Percentiles rank a stretch among this genome's conserved stretches.
These are phyloP conservation scores for Solea solea DNA, from an alignment of 2,113 vertebrate species.

Conservation along the genomic window DNA sequence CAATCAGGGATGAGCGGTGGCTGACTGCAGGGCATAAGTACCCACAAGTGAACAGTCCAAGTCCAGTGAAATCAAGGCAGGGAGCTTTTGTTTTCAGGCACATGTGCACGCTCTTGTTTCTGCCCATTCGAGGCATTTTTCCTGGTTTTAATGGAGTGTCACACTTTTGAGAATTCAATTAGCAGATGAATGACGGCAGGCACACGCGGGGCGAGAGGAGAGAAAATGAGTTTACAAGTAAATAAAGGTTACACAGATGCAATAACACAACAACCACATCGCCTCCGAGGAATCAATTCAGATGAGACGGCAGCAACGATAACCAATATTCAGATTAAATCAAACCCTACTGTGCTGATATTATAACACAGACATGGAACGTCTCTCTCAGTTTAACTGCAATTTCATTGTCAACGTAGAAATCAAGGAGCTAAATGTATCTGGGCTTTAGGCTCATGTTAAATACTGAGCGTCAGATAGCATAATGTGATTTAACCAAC, in stretches of 20 bases:
- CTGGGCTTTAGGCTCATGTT: constrained; percentile 13
- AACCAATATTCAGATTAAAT: constrained; percentile 55
- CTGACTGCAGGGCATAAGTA: not conserved
- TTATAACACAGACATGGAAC: constrained; percentile 37
- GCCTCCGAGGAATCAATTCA: constrained; percentile 43
- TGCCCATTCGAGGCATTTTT: constrained; percentile 39
- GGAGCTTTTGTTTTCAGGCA: constrained; percentile 33
- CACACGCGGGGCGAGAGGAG: constrained; percentile 10
- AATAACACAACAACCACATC: constrained; percentile 42
- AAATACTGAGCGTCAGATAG: constrained; percentile 16
- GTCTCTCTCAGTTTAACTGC: constrained; percentile 23
- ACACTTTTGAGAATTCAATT: constrained; percentile 64
- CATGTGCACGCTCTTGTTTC: constrained; percentile 50
- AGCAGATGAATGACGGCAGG: constrained; percentile 56
- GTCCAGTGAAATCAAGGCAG: constrained; percentile 15
- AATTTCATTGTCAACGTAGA: constrained; percentile 31
- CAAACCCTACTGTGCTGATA: constrained; percentile 34
- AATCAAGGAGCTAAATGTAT: constrained; percentile 20
- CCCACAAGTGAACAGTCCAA: constrained; percentile 6
- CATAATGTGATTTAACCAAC: constrained; percentile 52
- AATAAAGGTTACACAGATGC: constrained; percentile 18
- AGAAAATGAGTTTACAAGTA: constrained; percentile 17
- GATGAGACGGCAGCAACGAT: constrained; percentile 40
- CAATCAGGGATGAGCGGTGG: not conserved
- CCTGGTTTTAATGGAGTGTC: constrained; percentile 46